A percentile compares a stretch with the other conserved stretches of the same genome.
These are phyloP conservation scores for Blera fallax DNA, from an alignment of 2,888 invertebrate genomes.

Conservation along the genomic window DNA sequence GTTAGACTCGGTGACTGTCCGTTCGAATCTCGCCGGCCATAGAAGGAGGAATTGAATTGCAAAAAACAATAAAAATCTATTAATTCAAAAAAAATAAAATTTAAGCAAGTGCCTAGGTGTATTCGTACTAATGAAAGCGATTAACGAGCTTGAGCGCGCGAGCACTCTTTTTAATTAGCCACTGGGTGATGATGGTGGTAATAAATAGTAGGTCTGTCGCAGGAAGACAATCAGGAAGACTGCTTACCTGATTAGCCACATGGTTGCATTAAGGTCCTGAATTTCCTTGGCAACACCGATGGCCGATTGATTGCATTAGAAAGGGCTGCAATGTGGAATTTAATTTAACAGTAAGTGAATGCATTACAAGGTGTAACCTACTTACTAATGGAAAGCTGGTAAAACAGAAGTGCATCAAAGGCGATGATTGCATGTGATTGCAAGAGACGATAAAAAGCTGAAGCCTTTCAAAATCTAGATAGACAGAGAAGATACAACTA, in stretches of 20 bases:
- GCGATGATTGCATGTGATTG: too few species aligned
- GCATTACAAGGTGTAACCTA: background rate
- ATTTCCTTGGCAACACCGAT: background rate
- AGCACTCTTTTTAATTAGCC: constrained; percentile 32
- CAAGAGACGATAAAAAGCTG: too few species aligned
- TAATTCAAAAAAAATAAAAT: constrained; percentile 34
- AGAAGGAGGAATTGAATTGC: background rate
- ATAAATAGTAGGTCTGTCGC: constrained; percentile 13
- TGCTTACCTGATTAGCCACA: background rate
- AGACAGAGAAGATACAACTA: too few species aligned
- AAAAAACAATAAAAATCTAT: constrained; percentile 39
- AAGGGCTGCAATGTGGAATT: background rate
- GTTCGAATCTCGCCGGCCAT: too few species aligned
- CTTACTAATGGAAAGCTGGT: background rate
- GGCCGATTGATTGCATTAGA: background rate
- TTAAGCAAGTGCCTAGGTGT: background rate
- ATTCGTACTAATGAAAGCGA: constrained; percentile 27
- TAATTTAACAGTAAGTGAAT: background rate
- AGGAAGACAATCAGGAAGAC: background rate
- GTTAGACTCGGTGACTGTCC: too few species aligned
- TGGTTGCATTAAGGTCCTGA: background rate
- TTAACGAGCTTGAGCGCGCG: constrained; percentile 28
- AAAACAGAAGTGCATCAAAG: background rate
- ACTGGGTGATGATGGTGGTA: constrained; percentile 4
- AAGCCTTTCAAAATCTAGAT: too few species aligned